Evolutionary conservation across 1,140 invertebrate species (phyloP), one percentile per base, ranked within the genome.

Genomic region (Phymorhynchus buccinoides): DNA sequence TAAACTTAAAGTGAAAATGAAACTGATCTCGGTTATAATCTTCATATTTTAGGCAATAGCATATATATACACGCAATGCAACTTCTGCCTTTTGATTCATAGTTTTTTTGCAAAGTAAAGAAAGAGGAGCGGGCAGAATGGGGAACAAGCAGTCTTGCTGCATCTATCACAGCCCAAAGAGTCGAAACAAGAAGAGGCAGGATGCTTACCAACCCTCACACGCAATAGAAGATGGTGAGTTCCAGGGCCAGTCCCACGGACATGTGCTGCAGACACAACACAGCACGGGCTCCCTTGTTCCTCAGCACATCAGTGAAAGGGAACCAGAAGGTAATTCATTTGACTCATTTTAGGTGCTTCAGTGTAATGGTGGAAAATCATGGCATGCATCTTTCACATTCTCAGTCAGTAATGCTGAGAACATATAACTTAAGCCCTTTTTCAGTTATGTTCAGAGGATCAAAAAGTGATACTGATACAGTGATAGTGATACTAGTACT

Each of bases 281-380:
- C 88, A 97, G 96, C 92, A 95, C 96, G 80, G 96, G 96, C 88
- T 98, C 87, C 14, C 68, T 88, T 30, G 87, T 85, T 81, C 87
- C 99, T 82, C 98, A 99, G 93, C 98, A 99, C 94, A 99, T 99
- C 88, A 99, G 97, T 92, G 98, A 99, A 94, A 95, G 98, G 88
- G 98, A 99, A 92, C 96, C 97, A 22, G 97, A 98, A 92, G 94
- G 94, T 94, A 81, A 77, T n/a, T n/a, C n/a, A 27, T 62, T 62
- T 62, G 56, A 4, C 12, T 48, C 44, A 6, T 48, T 48, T 48
- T 48, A 18, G 44, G 18, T 48, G n/a, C n/a, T n/a, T n/a, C n/a
- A n/a, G n/a, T n/a, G n/a, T n/a, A n/a, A n/a, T n/a, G n/a, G n/a
- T n/a, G n/a, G n/a, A n/a, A n/a, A n/a, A n/a, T n/a, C n/a, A n/a